A percentile compares a stretch with the other conserved stretches of the same genome.
Conservation (phyloP, 2,113 vertebrate genomes). For the Seriola aureovittata region DNA sequence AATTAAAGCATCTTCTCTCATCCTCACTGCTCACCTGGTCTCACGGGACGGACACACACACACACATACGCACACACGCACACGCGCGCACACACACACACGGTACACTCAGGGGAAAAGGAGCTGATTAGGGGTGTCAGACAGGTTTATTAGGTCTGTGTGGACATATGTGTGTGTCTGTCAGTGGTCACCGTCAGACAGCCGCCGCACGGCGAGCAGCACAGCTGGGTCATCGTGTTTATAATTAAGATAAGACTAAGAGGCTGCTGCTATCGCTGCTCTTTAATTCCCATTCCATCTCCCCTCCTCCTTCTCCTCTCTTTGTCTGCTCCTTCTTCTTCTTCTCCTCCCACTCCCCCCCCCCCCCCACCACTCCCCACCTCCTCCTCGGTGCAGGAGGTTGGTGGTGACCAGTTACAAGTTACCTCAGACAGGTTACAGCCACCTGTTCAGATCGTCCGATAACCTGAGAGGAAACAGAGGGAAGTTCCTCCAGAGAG, state of each 20-base stretch:
- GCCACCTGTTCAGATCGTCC: conserved; percentile 24
- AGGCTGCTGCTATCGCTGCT: conserved; percentile 58
- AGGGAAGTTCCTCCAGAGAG: conserved; percentile 27
- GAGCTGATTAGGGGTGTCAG: conserved; percentile 72
- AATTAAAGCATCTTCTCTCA: conserved; percentile 63
- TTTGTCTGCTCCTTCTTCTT: not conserved
- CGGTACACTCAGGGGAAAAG: conserved; percentile 20
- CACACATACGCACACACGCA: conserved; percentile 1
- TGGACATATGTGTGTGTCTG: conserved; percentile 13
- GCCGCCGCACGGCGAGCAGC: conserved; percentile 25
- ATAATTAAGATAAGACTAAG: conserved; percentile 75
- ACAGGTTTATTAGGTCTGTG: conserved; percentile 73
- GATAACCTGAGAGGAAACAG: not conserved
- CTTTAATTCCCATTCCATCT: conserved; percentile 40
- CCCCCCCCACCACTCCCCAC: not conserved
- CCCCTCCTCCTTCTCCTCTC: not conserved
- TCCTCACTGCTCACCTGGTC: conserved; percentile 66
- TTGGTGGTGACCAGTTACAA: not conserved
- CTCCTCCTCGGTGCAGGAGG: not conserved
- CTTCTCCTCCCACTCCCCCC: not conserved
- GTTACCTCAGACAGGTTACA: conserved; percentile 24
- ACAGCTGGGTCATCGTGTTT: conserved; percentile 74
- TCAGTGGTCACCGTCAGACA: conserved; percentile 38
- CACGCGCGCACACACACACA: not conserved
- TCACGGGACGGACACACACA: conserved; percentile 31